Percentiles rank a stretch among this genome's conserved stretches.
Conservation (phyloP, 2,888 invertebrate species). For the Erebia ligea region DNA sequence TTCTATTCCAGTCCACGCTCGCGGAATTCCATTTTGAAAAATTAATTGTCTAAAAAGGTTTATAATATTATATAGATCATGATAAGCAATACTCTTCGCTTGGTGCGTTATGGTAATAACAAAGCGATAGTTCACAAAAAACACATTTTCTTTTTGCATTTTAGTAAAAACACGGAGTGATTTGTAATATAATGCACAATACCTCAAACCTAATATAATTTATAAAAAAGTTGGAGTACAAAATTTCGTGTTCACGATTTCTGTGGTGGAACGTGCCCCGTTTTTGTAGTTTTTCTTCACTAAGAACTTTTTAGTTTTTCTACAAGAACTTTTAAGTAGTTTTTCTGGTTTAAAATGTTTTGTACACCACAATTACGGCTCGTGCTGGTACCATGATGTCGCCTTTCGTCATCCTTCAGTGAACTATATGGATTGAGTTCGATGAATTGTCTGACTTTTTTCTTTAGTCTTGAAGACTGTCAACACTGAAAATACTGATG, state of each 20-base stretch:
- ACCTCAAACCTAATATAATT: conserved; percentile 5
- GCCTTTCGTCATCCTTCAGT: conserved; percentile 73
- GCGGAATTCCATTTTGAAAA: no score
- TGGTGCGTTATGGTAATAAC: conserved; percentile 15
- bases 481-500: not conserved
- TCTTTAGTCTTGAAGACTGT: not conserved
- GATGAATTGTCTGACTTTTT: conserved; percentile 1
- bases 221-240: conserved; percentile 4
- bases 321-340: conserved; percentile 33
- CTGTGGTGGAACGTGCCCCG: conserved; percentile 55
- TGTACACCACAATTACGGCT: conserved; percentile 58
- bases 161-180: not conserved
- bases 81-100: no score
- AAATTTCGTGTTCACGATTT: conserved; percentile 57
- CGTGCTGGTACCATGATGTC: conserved; percentile 79
- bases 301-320: not conserved
- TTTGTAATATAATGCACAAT: conserved; percentile 11
- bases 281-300: conserved; percentile 48
- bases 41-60: not conserved
- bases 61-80: no score
- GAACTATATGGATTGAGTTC: conserved; percentile 62
- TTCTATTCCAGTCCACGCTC: no score
- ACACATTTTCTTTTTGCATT: not conserved
- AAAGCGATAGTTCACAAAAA: not conserved
- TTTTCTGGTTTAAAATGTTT: conserved; percentile 50